Percentiles rank a stretch among this genome's conserved stretches.
Conservation (phyloP, 2,113 vertebrate species). For the Tautogolabrus adspersus region DNA sequence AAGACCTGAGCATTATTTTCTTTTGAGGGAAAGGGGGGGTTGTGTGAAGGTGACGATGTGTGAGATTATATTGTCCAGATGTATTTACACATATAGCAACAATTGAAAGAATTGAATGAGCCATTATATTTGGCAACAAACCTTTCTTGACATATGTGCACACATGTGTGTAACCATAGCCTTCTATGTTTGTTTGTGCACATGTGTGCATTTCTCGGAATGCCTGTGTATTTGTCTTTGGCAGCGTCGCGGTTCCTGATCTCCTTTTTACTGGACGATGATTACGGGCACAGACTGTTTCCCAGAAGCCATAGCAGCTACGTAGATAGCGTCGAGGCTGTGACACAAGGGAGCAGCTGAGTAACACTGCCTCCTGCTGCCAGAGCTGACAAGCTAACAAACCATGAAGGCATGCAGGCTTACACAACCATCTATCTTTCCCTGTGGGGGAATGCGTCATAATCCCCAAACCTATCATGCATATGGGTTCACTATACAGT, state of each 20-base stretch:
- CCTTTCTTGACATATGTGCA: conserved; percentile 21
- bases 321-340: conserved; percentile 43
- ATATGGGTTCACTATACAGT: not conserved
- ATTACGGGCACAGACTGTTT: conserved; percentile 69
- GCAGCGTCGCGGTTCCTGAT: conserved; percentile 27
- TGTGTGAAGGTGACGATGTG: conserved; percentile 66
- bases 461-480: conserved; percentile 21
- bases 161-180: not conserved
- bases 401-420: conserved; percentile 67
- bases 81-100: conserved; percentile 68
- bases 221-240: conserved; percentile 51
- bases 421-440: conserved; percentile 49
- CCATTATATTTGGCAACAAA: conserved; percentile 52
- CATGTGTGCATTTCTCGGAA: conserved; percentile 37
- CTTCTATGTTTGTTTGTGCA: conserved; percentile 1
- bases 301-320: conserved; percentile 74
- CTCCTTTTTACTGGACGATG: conserved; percentile 69
- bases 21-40: conserved; percentile 15
- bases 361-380: conserved; percentile 77
- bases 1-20: conserved; percentile 74
- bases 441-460: conserved; percentile 46
- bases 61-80: conserved; percentile 79
- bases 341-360: conserved; percentile 76
- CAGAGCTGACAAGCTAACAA: conserved; percentile 62
- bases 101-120: conserved; percentile 43